phyloP scores from a whole-genome alignment of 2,113 vertebrate species.

The Solea senegalensis region DNA sequence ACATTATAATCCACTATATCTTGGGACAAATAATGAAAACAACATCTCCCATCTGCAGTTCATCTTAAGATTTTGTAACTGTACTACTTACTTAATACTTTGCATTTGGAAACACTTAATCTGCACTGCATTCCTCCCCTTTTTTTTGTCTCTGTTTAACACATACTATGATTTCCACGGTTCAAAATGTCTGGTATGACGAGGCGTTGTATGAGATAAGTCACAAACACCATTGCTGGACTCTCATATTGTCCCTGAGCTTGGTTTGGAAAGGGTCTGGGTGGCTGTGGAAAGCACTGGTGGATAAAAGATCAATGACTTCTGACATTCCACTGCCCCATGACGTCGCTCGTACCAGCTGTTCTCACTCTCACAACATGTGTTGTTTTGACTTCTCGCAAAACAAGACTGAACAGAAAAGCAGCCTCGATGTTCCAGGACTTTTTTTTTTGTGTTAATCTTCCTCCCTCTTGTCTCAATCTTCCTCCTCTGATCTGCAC shows the following conservation, averaged over 20 bases:
- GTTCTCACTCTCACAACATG: constrained; percentile 60
- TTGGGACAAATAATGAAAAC: not conserved
- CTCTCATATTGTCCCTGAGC: constrained; percentile 18
- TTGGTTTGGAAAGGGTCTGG: constrained; percentile 12
- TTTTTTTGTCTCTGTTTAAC: constrained; percentile 5
- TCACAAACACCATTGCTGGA: not conserved
- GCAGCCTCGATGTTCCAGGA: constrained; percentile 33
- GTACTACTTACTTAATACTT: not conserved
- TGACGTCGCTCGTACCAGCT: constrained; percentile 65
- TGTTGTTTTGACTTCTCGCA: constrained; percentile 73
- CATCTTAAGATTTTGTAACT: not conserved
- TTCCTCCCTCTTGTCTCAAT: not conserved
- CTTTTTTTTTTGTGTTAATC: not conserved
- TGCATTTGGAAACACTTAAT: not conserved
- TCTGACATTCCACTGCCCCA: constrained; percentile 62
- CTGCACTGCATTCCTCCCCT: not conserved
- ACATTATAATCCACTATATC: constrained; percentile 25
- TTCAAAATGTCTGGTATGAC: not conserved
- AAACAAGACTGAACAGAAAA: constrained; percentile 56
- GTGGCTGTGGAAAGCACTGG: constrained; percentile 10
- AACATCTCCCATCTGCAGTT: constrained; percentile 20
- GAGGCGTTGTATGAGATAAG: not conserved
- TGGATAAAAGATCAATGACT: constrained; percentile 64
- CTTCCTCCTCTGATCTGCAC: constrained; percentile 21
- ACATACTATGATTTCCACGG: not conserved